Evolutionary conservation across 2,113 vertebrate species (phyloP), one percentile per base, ranked within the genome.

Genomic region (Eclectus roratus): DNA sequence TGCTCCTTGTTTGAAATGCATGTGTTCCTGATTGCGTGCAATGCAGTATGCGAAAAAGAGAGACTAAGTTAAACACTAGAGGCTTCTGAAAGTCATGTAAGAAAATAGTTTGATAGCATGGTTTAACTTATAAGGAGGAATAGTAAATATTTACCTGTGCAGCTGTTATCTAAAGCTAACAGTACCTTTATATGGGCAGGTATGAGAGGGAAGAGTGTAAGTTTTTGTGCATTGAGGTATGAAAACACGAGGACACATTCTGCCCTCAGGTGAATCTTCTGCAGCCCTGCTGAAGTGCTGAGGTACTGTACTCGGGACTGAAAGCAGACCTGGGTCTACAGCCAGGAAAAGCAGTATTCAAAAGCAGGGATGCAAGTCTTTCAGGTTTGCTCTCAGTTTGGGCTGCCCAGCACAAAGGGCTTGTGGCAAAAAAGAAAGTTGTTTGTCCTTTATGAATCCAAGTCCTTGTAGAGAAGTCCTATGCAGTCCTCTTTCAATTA

Each of bases 131-230:
- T 23, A 82, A 63, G 69, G 73, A 85, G 73, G 49, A 82, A 91
- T 63, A 93, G 70, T 88, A 93, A 94, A 91, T 63, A 85, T 87
- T 85, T 69, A 50, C 49, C 35, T 44, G 43, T 71, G 77, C 50
- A 71, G 63, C 44, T 85, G 31, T 76, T 94, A 88, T 68, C 87
- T 95, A 86, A 94, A 90, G 56, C 63, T 93, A 82, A 63, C 55
- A 89, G 9, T 56, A 7, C 28, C 71, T 91, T 49, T 56, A 39
- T 2, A 12, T 70, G 49, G 4, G 9, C 28, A 56, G 50, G 61
- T 64, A 87, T 64, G 63, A 50, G 68, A 52, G 19, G 33, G 41
- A 74, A 70, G 63, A 55, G n/a, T 7, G 8, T 47, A 52, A 52
- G 41, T 58, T 20, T 33, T 52, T 60, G 70, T 76, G 19, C 35